Evolutionary conservation across 2,113 vertebrate genomes (phyloP), one percentile per base, ranked within the genome.

Genomic region (Hydrochoerus hydrochaeris): DNA sequence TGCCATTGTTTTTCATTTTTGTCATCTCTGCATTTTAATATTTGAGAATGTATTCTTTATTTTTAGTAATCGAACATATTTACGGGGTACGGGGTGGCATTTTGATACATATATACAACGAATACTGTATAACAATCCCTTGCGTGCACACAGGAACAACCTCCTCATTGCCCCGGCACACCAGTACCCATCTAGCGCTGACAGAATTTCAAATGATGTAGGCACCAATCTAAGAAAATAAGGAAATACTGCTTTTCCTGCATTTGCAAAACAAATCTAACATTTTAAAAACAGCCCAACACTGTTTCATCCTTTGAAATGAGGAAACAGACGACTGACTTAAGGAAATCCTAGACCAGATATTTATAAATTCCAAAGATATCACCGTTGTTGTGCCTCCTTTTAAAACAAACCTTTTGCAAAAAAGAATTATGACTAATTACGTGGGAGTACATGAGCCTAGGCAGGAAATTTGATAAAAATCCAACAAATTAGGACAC

Each of bases 261-360:
- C 93, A 96, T 97, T 97, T 97, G 90, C 96, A 81, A 97, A 96
- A 94, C 95, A 98, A 95, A 97, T 41, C n/a, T 65, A 90, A 69
- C 88, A 94, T 95, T 97, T 96, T 41, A 57, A 71, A 97, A 97
- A 94, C 58, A 94, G 69, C n/a, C 92, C 71, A 54, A 85, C 69
- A 49, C 58, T 60, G 73, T 96, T 97, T 95, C 90, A 94, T 86
- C 90, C 97, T 90, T 83, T 81, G 77, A 96, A 96, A 94, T 41
- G 65, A 95, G 94, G 96, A 95, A 97, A 96, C 96, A 97, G 90
- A 95, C 96, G 96, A 97, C 78, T 78, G 78, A 57, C 46, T 82
- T 91, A 95, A 97, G 96, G 96, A 96, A 96, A 97, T 94, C 88
- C 92, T 95, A 94, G 67, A 89, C 85, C 38, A 95, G 94, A 80